Evolutionary conservation across 1,140 invertebrate genomes (phyloP).

Genomic region (Eueides isabella): DNA sequence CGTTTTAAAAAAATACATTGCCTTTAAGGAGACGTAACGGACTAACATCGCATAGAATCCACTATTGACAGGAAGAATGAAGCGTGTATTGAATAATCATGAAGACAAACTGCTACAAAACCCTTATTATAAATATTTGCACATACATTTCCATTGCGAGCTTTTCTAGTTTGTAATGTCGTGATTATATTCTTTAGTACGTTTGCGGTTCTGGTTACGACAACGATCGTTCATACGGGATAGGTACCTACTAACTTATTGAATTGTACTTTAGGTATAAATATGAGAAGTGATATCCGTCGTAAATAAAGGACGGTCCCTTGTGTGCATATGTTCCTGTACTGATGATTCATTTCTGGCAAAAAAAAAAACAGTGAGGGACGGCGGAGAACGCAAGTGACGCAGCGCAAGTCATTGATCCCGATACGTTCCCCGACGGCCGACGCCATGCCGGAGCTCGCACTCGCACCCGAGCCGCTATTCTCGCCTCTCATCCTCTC

Average conservation of each 20-base stretch:
- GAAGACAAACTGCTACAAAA: slow-evolving; percentile 42
- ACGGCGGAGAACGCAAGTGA: slow-evolving; percentile 72
- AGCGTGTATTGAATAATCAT: slow-evolving; percentile 68
- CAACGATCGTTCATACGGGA: background rate
- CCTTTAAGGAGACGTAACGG: slow-evolving; percentile 19
- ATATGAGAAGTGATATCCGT: background rate
- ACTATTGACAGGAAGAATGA: slow-evolving; percentile 49
- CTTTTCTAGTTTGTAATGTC: slow-evolving; percentile 23
- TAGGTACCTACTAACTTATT: background rate
- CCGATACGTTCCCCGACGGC: slow-evolving; percentile 64
- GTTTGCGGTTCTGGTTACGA: background rate
- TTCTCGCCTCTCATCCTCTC: slow-evolving; percentile 64
- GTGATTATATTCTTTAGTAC: slow-evolving; percentile 6
- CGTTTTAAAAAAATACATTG: no score
- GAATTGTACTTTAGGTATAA: slow-evolving; percentile 18
- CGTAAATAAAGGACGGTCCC: slow-evolving; percentile 37
- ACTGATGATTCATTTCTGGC: slow-evolving; percentile 67
- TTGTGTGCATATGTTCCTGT: slow-evolving; percentile 63
- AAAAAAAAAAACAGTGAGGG: slow-evolving; percentile 63
- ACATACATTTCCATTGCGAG: slow-evolving; percentile 21
- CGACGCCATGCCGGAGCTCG: slow-evolving; percentile 67
- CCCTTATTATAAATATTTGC: slow-evolving; percentile 49
- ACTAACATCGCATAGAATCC: slow-evolving; percentile 12
- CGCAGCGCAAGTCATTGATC: slow-evolving; percentile 75
- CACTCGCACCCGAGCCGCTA: slow-evolving; percentile 51